phyloP scores from a whole-genome alignment of 1,140 invertebrate genomes.

The Venturia canescens region DNA sequence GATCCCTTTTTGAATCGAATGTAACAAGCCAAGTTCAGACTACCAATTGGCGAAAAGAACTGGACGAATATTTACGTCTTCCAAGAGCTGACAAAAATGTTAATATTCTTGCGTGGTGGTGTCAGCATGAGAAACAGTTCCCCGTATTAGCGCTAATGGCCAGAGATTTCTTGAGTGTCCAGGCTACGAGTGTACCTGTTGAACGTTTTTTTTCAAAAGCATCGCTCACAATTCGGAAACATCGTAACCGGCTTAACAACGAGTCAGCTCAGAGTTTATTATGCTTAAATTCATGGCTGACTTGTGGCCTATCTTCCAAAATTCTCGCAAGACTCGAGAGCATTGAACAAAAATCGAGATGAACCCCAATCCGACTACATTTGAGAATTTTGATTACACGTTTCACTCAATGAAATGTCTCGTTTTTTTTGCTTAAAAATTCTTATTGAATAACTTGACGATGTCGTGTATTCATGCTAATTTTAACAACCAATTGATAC shows the following conservation, averaged over 20 bases:
- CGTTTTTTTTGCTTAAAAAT: no score
- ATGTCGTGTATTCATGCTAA: no score
- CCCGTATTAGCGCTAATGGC: constrained; percentile 42
- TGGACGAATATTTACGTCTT: constrained; percentile 15
- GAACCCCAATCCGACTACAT: not conserved
- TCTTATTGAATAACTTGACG: no score
- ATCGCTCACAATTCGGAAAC: constrained; percentile 5
- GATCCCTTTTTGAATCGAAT: constrained; percentile 15
- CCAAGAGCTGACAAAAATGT: constrained; percentile 16
- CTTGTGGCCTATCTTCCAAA: constrained; percentile 1
- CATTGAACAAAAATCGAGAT: not conserved
- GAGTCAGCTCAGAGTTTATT: not conserved
- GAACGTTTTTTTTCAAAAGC: constrained; percentile 36
- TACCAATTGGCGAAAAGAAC: constrained; percentile 23
- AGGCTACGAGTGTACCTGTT: constrained; percentile 38
- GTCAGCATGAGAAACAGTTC: constrained; percentile 16
- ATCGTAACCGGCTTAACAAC: constrained; percentile 3
- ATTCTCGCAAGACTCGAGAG: not conserved
- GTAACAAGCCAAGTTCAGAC: no score
- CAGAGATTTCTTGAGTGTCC: constrained; percentile 37
- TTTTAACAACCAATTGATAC: no score
- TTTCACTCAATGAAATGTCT: no score
- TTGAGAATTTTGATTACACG: no score
- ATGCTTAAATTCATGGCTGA: constrained; percentile 15
- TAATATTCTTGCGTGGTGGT: constrained; percentile 44